These are phyloP conservation scores for Fratercula arctica DNA, from an alignment of 2,797 vertebrate genomes.

Conservation along the genomic window DNA sequence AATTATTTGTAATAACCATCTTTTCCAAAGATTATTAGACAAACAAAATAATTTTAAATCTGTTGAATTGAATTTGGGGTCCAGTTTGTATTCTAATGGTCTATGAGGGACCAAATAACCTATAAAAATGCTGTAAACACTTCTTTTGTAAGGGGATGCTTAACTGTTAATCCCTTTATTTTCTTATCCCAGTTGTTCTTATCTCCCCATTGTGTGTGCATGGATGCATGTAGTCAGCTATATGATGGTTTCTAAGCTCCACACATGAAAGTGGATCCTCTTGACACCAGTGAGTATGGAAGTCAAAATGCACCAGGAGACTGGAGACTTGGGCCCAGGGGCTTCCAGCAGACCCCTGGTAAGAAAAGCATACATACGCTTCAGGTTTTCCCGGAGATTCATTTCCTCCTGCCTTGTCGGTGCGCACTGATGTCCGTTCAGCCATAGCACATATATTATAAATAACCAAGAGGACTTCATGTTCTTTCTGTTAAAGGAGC, in stretches of 20 bases:
- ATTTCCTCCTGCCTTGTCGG: constrained; percentile 61
- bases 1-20: neutral
- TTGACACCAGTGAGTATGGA: neutral
- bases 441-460: constrained; percentile 64
- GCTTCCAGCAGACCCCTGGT: neutral
- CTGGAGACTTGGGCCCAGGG: neutral
- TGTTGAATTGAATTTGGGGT: neutral
- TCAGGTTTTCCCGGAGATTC: constrained; percentile 75
- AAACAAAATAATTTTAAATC: neutral
- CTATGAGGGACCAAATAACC: neutral
- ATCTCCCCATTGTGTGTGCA: neutral
- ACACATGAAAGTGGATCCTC: neutral
- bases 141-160: neutral
- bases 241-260: neutral
- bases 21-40: neutral
- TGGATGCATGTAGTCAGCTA: neutral
- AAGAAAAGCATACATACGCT: constrained; percentile 75
- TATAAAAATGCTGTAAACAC: neutral
- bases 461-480: constrained; percentile 81
- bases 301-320: neutral
- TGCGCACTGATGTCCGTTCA: constrained; percentile 71
- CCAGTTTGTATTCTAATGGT: neutral
- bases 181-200: neutral
- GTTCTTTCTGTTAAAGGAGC: constrained; percentile 51
- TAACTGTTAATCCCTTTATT: neutral